Evolutionary conservation across 2,888 invertebrate genomes (phyloP), one percentile per base, ranked within the genome.

Genomic region (Acheta domesticus): DNA sequence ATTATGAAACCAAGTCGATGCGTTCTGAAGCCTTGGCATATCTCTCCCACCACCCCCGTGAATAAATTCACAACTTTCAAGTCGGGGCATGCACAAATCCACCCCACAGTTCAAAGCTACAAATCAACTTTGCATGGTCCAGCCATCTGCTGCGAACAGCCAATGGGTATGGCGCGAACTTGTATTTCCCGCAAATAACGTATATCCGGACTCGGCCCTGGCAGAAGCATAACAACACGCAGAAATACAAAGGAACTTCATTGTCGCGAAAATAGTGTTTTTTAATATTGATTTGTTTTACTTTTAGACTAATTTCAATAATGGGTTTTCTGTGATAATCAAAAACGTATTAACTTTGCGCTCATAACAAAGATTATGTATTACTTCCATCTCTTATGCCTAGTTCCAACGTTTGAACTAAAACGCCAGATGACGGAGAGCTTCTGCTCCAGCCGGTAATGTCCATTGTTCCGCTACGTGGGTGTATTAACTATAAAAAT

Each of bases 151-250:
- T 81, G 79, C 77, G 79, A 80, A 80, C 80, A 82, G 81, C 82
- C 82, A 82, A 82, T 82, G 82, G 81, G 80, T 82, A 81, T 83
- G 83, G 83, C 83, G 83, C 83, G 82, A 83, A 83, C 79, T 82
- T 81, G 81, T 80, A 83, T 81, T 83, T 81, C 82, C 81, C 82
- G 80, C 82, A 80, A 82, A 81, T 81, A 82, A 82, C 82, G 82
- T 81, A 82, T 80, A 80, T 82, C 82, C 82, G 81, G 75, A 76
- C 21, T n/a, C 8, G 81, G 83, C 83, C 83, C 81, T 76, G 49
- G 23, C 82, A 2, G 49, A 78, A 80, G 82, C 79, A 75, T 80
- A 48, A 36, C n/a, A 8, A 20, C n/a, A 48, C 0, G 23, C 11
- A 8, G 14, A 23, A 23, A 21, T 73, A 12, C n/a, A 11, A 48